A percentile compares a stretch with the other conserved stretches of the same genome.
These are phyloP conservation scores for Stylophora pistillata DNA, from an alignment of 64 coral and sea anemone genomes.

Conservation along the genomic window DNA sequence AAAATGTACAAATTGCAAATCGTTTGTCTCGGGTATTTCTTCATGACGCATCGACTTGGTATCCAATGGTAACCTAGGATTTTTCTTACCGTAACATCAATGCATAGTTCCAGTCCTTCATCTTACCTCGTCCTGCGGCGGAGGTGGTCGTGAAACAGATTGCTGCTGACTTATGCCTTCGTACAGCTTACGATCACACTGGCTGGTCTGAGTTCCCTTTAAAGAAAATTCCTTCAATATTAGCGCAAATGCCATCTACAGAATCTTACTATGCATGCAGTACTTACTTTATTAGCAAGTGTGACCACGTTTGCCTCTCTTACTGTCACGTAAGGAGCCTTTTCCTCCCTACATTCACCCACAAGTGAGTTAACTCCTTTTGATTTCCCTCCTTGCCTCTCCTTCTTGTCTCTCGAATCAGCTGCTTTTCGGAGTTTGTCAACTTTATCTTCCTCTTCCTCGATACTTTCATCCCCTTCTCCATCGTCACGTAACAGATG, in stretches of 20 bases:
- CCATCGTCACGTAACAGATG: background rate
- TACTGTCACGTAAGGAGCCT: constrained; percentile 75
- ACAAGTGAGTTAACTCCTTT: background rate
- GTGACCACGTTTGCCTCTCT: constrained; percentile 73
- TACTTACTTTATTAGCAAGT: constrained; percentile 70
- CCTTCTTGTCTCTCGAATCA: background rate
- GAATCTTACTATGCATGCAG: background rate
- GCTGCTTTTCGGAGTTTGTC: background rate
- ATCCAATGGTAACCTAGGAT: too few species aligned
- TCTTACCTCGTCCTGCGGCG: constrained; percentile 57
- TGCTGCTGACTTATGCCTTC: background rate
- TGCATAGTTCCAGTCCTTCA: background rate
- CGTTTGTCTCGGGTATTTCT: too few species aligned
- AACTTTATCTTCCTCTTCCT: background rate
- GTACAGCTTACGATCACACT: constrained; percentile 41
- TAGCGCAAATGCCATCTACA: background rate
- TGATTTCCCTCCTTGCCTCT: background rate
- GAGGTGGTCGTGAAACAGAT: constrained; percentile 2
- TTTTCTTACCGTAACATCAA: too few species aligned
- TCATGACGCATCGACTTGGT: too few species aligned
- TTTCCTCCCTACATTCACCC: constrained; percentile 66
- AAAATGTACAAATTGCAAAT: too few species aligned
- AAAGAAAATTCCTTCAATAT: background rate
- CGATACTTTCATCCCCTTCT: background rate
- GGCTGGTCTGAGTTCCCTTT: constrained; percentile 81